Base-by-base conservation (phyloP, 2,888 invertebrate species). In the Tetheella fluctuosa region DNA sequence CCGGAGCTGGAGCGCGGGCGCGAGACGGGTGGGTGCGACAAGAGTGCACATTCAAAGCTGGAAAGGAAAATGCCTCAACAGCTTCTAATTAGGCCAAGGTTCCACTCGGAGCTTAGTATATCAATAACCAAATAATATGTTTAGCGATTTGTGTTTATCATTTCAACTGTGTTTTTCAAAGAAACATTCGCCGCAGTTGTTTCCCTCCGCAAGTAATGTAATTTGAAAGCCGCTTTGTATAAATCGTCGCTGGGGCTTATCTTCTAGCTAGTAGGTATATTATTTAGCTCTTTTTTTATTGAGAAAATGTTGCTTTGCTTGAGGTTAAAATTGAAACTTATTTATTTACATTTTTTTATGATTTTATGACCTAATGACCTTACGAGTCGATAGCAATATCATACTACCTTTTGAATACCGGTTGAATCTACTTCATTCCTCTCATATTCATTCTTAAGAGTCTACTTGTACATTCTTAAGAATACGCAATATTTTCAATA, bases 71-170 rank as follows among this genome's bases (percentile, higher is more conserved):
- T 69, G 69, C 57, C 65, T 66, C 61, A 62, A 58, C 58, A 55
- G 58, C 57, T 60, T 64, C 64, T 77, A 78, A 77, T 78, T 76
- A 67, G 76, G 74, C 68, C 77, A 77, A 70, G 74, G 78, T 67
- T 65, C 60, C 39, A 7, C 39, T 64, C 65, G 64, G 60, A 54
- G 28, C 61, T 58, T 59, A 59, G 63, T 63, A 61, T 25, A 25
- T 58, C 12, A 59, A 62, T 58, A 63, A 63, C 61, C 64, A 64
- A 70, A 63, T 64, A 53, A 58, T 58, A 23, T 52, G 30, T 58
- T 34, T 12, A 34, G 54, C 54, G 17, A 54, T 54, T 34, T 54
- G 34, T 20, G 30, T n/a, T n/a, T n/a, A n/a, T 54, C 7, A 25
- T 34, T 10, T 15, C 34, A n/a, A 13, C 10, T 54, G 34, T 54